Evolutionary conservation across 1,140 invertebrate species (phyloP).

Genomic region (Condylostylus longicornis): DNA sequence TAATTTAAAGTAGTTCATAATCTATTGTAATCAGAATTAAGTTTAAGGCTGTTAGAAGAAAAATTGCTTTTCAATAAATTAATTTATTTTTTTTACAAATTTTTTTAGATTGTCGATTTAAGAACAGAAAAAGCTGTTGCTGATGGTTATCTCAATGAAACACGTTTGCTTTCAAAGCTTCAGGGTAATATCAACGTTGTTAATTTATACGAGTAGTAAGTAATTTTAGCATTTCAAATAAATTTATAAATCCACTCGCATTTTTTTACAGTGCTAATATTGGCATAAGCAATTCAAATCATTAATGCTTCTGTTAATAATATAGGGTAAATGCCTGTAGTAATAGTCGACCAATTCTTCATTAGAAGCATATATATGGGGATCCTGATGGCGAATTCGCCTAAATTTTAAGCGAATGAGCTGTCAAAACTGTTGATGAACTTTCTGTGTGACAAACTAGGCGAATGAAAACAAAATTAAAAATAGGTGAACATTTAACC

Average conservation of each 20-base stretch:
- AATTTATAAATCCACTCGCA: constrained; percentile 1
- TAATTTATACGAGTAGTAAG: constrained; percentile 78
- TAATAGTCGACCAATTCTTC: too few relatives aligned
- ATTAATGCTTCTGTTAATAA: background rate
- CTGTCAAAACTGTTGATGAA: too few relatives aligned
- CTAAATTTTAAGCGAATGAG: too few relatives aligned
- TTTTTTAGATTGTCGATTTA: constrained; percentile 42
- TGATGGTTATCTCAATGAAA: constrained; percentile 80
- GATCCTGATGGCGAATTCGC: too few relatives aligned
- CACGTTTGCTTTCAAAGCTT: constrained; percentile 65
- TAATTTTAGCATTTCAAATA: too few relatives aligned
- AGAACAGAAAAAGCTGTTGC: constrained; percentile 52
- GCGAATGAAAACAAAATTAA: too few relatives aligned
- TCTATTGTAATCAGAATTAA: background rate
- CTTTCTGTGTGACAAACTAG: too few relatives aligned
- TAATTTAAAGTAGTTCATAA: too few relatives aligned
- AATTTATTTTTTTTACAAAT: background rate
- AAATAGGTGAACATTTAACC: too few relatives aligned
- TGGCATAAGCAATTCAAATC: background rate
- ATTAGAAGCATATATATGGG: too few relatives aligned
- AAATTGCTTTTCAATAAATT: background rate
- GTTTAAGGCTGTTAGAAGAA: background rate
- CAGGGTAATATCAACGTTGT: constrained; percentile 73
- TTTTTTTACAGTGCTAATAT: background rate
- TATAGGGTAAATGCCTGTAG: too few relatives aligned